phyloP scores from a whole-genome alignment of 2,797 vertebrate genomes.

The Ciconia nigra region DNA sequence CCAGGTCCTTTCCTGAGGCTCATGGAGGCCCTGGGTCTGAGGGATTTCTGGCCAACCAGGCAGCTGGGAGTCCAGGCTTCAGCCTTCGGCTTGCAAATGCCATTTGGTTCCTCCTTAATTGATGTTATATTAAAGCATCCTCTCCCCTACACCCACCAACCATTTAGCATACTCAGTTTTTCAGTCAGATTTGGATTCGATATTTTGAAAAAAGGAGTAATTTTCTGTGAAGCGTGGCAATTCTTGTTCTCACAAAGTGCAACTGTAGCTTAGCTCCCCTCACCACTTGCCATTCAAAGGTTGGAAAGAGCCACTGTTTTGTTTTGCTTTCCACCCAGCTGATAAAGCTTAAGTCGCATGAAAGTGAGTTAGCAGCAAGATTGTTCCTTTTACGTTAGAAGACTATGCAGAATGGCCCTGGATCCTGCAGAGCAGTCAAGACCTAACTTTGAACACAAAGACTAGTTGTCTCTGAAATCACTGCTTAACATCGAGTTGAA shows the following conservation, averaged over 20 bases:
- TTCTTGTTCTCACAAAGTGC: background rate
- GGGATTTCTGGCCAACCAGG: background rate
- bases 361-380: background rate
- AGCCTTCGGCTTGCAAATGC: background rate
- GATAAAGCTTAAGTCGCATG: background rate
- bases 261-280: background rate
- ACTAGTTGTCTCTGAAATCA: background rate
- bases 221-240: background rate
- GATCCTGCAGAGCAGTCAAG: background rate
- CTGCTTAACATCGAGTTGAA: background rate
- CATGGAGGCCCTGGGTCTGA: fast-evolving
- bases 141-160: background rate
- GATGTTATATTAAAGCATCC: background rate
- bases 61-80: background rate
- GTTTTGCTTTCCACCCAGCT: background rate
- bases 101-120: background rate
- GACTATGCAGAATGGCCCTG: background rate
- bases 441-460: background rate
- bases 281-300: fast-evolving
- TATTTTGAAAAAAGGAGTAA: background rate
- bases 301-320: background rate
- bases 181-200: background rate
- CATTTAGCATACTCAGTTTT: background rate
- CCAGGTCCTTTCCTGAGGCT: too few species aligned
- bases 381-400: background rate